phyloP scores from a whole-genome alignment of 2,888 invertebrate species.

The Polietes domitor region DNA sequence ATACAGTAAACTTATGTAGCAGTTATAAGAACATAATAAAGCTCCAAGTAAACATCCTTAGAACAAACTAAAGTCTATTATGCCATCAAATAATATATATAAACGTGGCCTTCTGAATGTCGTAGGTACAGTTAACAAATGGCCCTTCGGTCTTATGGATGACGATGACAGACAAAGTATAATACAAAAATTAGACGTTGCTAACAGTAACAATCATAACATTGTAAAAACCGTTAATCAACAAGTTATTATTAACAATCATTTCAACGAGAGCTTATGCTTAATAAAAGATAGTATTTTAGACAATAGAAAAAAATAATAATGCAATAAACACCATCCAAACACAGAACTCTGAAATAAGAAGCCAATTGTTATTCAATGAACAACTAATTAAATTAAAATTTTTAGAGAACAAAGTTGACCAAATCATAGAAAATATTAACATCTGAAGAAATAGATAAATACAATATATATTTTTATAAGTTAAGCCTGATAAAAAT shows the following conservation, averaged over 20 bases:
- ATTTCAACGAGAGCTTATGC: neutral
- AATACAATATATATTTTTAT: slow-evolving; percentile 23
- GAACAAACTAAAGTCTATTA: neutral
- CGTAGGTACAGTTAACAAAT: neutral
- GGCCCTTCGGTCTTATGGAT: neutral
- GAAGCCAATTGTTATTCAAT: slow-evolving; percentile 3
- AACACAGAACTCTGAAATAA: slow-evolving; percentile 11
- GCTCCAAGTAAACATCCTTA: neutral
- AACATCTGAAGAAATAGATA: slow-evolving; percentile 19
- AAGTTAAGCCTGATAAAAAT: neutral
- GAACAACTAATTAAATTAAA: slow-evolving; percentile 11
- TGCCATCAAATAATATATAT: neutral
- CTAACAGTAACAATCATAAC: neutral
- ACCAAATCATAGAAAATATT: too few species aligned
- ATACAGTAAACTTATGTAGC: neutral
- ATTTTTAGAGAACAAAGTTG: slow-evolving; percentile 24
- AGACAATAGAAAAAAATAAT: slow-evolving; percentile 4
- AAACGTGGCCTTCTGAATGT: slow-evolving; percentile 3
- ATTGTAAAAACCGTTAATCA: neutral
- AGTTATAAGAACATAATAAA: neutral
- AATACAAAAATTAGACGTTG: neutral
- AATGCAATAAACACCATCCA: neutral
- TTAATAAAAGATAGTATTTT: neutral
- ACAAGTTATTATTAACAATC: neutral
- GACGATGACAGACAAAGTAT: neutral